Evolutionary conservation across 2,113 vertebrate species (phyloP), one percentile per base, ranked within the genome.

Genomic region (Oenanthe melanoleuca): DNA sequence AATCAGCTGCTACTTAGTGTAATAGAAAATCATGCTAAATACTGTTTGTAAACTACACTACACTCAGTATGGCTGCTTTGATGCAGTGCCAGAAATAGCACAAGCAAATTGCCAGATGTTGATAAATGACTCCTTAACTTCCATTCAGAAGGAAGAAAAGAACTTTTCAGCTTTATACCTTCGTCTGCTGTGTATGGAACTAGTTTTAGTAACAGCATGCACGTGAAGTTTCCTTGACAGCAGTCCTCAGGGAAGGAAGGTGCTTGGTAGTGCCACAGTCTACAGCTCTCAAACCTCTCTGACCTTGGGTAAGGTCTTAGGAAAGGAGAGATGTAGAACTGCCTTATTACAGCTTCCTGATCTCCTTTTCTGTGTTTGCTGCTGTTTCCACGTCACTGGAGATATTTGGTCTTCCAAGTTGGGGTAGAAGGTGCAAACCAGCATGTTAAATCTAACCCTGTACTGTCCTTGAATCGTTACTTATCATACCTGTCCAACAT

Each of bases 401-500:
- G 24, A n/a, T 59, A 8, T 37, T 77, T 75, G 6, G 29, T 89
- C n/a, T 75, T 70, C 55, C 42, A 42, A 72, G 25, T 23, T 26
- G 34, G 75, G 37, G 20, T 10, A 47, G 42, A 63, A 80, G 34
- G 19, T 89, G 34, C 4, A 88, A 73, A 77, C 70, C 18, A 63
- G 12, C 31, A n/a, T 4, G 2, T 33, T 56, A 64, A 63, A 57
- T 55, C 24, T 60, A 83, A 86, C 18, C 5, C 52, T 77, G 18
- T n/a, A 9, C 5, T 1, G 6, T 34, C 12, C n/a, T 59, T 49
- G 42, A 67, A 22, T 50, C 3, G 8, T 66, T 55, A 67, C 4
- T 91, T 73, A 40, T 85, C 88, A 60, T 98, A 99, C 99, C 99
- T 98, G 98, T 94, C 98, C 99, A 93, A 99, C 95, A 79, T 97